These are phyloP conservation scores for Psephotus haematonotus DNA, from an alignment of 2,113 vertebrate genomes.

Conservation along the genomic window DNA sequence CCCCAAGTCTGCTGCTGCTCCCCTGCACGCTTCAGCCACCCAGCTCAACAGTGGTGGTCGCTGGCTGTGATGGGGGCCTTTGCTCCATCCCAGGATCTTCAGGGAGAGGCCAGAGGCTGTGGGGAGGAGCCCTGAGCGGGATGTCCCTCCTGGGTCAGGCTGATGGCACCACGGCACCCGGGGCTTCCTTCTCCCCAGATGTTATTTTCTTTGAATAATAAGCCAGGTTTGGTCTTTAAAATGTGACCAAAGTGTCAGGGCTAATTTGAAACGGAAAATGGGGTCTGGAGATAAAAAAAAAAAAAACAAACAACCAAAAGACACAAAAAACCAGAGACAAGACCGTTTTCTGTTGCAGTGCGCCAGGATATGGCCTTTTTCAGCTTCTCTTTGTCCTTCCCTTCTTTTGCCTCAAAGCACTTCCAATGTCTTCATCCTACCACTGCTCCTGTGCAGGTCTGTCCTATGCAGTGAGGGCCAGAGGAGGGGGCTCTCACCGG, in stretches of 20 bases:
- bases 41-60: fast-evolving
- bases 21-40: fast-evolving
- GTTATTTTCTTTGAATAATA: neutral
- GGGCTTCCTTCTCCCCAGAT: neutral
- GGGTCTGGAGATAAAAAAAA: neutral
- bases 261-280: slow-evolving; percentile 47
- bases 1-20: neutral
- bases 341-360: neutral
- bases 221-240: neutral
- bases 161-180: neutral
- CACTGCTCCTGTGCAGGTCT: neutral
- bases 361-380: neutral
- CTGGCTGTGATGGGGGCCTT: fast-evolving
- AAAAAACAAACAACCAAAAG: too few species aligned
- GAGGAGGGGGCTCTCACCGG: neutral
- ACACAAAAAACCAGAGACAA: neutral
- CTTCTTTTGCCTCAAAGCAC: neutral
- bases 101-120: fast-evolving
- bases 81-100: neutral
- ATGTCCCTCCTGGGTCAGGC: neutral
- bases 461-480: neutral
- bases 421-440: neutral
- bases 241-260: neutral
- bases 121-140: neutral
- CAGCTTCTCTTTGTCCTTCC: neutral